Base-by-base conservation (phyloP, 2,888 invertebrate species). In the Epinotia bilunana region DNA sequence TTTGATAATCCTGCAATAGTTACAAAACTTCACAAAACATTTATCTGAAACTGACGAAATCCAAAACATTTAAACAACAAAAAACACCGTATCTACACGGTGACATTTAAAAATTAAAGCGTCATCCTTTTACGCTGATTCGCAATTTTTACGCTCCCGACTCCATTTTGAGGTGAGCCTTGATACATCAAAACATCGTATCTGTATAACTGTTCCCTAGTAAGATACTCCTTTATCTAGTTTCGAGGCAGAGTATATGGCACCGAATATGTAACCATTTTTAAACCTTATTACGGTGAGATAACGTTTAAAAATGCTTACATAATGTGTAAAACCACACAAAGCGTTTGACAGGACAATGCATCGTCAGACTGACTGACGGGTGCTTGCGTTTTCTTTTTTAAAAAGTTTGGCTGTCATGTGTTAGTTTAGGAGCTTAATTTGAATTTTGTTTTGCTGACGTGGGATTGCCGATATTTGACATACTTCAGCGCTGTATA, bases 61-160 rank as follows among this genome's bases (percentile, higher is more conserved):
- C 0, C 46, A 28, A n/a, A 68, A 11, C 62, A 23, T 18, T 39
- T n/a, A 72, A 64, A 72, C 55, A 58, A 62, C 33, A 9, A 7
- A 60, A 65, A 68, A 60, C 43, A 6, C 33, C 39, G 18, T 12
- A 70, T n/a, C 74, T 28, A 71, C 74, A 46, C 16, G 55, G 61
- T 60, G 74, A 71, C 74, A 67, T 75, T 75, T 65, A 75, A 75
- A 71, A 75, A 71, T 61, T 75, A 61, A 71, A 71, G 64, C 74
- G 43, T 75, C 65, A 75, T 71, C 65, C 74, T 71, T 55, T 71
- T 57, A 23, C 71, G 74, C 74, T 75, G 74, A 75, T 75, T 71
- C 61, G 71, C 74, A 75, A 71, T 75, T 75, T 75, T 75, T 55
- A 55, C 53, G 65, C 74, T 75, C 46, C 39, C 74, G 64, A 55